Percentiles rank a stretch among this genome's conserved stretches.
These are phyloP conservation scores for Dexiosoma caninum DNA, from an alignment of 2,888 invertebrate species.

Conservation along the genomic window DNA sequence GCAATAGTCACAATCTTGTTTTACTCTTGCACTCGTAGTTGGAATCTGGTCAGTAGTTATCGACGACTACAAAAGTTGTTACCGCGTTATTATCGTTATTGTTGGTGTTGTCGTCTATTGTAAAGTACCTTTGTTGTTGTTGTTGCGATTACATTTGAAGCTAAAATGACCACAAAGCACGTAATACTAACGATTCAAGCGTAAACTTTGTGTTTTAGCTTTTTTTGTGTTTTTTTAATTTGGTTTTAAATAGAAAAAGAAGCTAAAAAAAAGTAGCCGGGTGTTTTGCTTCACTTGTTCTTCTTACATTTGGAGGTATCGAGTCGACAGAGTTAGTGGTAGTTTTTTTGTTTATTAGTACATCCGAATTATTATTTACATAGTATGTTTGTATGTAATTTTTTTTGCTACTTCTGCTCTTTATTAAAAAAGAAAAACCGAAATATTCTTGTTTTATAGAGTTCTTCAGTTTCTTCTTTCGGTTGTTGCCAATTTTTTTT, in stretches of 20 bases:
- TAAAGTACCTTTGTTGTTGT: slow-evolving; percentile 12
- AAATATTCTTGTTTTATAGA: background rate
- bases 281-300: slow-evolving; percentile 56
- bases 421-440: background rate
- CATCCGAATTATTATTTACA: background rate
- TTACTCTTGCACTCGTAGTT: background rate
- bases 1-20: slow-evolving; percentile 2
- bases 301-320: slow-evolving; percentile 19
- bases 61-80: slow-evolving; percentile 20
- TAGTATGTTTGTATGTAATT: background rate
- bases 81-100: slow-evolving; percentile 29
- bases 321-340: slow-evolving; percentile 14
- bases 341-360: slow-evolving; percentile 5
- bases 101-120: slow-evolving; percentile 17
- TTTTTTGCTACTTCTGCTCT: background rate
- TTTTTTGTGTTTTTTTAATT: slow-evolving; percentile 15
- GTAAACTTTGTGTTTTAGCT: slow-evolving; percentile 45
- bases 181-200: slow-evolving; percentile 59
- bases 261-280: slow-evolving; percentile 38
- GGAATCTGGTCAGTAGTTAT: slow-evolving; percentile 34
- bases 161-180: slow-evolving; percentile 59
- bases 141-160: slow-evolving; percentile 44
- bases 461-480: background rate
- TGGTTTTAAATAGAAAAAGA: slow-evolving; percentile 7
- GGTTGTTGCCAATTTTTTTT: background rate